Evolutionary conservation across 1,140 invertebrate species (phyloP).

Genomic region (Oncopeltus fasciatus): DNA sequence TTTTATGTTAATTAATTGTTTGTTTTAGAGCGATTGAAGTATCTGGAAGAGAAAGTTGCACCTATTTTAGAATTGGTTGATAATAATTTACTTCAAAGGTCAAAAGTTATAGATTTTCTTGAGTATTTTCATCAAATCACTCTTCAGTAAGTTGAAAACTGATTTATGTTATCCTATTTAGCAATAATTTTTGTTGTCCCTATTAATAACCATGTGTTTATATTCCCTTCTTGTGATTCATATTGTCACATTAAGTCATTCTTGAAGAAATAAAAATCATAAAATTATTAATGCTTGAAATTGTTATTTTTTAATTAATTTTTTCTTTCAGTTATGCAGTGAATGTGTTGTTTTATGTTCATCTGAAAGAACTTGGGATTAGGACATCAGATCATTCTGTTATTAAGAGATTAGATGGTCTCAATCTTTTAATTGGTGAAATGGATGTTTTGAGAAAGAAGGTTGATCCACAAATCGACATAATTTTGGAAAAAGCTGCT

Average conservation of each 20-base stretch:
- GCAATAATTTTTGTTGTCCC: too few species aligned
- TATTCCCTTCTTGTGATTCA: too few species aligned
- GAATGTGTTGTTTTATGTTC: conserved; percentile 74
- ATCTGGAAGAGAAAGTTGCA: conserved; percentile 4
- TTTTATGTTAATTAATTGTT: conserved; percentile 4
- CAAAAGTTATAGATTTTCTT: conserved; percentile 49
- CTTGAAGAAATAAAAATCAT: too few species aligned
- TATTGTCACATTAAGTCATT: too few species aligned
- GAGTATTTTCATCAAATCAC: conserved; percentile 11
- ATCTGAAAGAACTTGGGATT: conserved; percentile 54
- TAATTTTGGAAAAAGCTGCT: neutral
- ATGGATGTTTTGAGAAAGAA: neutral
- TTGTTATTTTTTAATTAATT: too few species aligned
- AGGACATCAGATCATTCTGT: conserved; percentile 68
- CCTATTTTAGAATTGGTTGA: conserved; percentile 41
- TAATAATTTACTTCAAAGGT: conserved; percentile 37
- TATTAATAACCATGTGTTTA: too few species aligned
- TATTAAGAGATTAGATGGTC: conserved; percentile 47
- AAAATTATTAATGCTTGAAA: too few species aligned
- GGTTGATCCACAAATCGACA: conserved; percentile 4
- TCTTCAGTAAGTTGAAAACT: conserved; percentile 12
- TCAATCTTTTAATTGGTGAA: neutral
- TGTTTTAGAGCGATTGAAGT: conserved; percentile 3
- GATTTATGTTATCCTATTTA: too few species aligned
- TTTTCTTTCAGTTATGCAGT: conserved; percentile 50